Evolutionary conservation across 1,140 invertebrate genomes (phyloP).

Genomic region (Anthonomus grandis): DNA sequence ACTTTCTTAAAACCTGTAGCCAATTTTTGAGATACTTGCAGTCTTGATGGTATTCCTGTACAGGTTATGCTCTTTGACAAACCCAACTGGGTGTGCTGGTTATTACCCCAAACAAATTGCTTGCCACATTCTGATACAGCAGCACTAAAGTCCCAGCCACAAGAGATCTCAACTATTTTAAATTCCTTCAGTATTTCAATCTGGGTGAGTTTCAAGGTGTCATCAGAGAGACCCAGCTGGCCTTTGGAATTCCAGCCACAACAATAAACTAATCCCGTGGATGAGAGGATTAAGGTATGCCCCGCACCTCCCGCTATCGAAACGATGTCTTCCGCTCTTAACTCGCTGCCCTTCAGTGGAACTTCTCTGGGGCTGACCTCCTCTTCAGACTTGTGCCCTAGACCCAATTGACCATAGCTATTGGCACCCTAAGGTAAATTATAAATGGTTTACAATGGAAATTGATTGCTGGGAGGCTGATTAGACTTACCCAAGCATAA

Average conservation of each 20-base stretch:
- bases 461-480: neutral
- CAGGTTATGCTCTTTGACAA: conserved; percentile 53
- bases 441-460: conserved; percentile 3
- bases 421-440: conserved; percentile 68
- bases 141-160: conserved; percentile 71
- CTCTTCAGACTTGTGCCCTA: conserved; percentile 65
- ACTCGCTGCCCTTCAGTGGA: conserved; percentile 45
- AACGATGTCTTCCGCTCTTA: conserved; percentile 52
- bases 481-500: conserved; percentile 36
- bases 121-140: conserved; percentile 62
- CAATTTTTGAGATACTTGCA: conserved; percentile 46
- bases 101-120: conserved; percentile 73
- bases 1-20: conserved; percentile 46
- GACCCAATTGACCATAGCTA: conserved; percentile 76
- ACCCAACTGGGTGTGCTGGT: conserved; percentile 69
- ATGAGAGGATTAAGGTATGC: conserved; percentile 67
- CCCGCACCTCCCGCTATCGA: conserved; percentile 72
- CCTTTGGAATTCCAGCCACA: conserved; percentile 87
- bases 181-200: conserved; percentile 55
- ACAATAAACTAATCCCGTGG: conserved; percentile 66
- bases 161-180: conserved; percentile 58
- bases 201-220: conserved; percentile 54
- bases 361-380: conserved; percentile 58
- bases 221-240: conserved; percentile 65
- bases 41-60: conserved; percentile 48